Evolutionary conservation across 2,888 invertebrate species (phyloP), one percentile per base, ranked within the genome.

Genomic region (Epistrophe grossulariae): DNA sequence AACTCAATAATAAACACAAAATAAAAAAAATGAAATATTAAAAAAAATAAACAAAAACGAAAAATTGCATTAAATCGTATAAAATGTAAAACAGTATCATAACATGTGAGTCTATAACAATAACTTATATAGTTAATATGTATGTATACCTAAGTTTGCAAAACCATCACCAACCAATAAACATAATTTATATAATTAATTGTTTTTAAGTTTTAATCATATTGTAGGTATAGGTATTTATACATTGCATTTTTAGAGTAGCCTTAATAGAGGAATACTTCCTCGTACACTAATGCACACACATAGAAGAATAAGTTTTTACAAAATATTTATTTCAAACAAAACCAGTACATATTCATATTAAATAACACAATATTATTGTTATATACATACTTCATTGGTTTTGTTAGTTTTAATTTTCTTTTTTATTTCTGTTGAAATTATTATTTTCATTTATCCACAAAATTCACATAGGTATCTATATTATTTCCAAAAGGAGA

Each of bases 61-160:
- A 71, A 43, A 19, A 40, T 19, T 17, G 50, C 17, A 60, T 28
- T 59, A 64, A 79, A 74, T 71, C 74, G 79, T 59, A 78, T 70
- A 57, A 76, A 84, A 59, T 72, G 81, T 73, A 79, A 48, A 83
- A 87, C 80, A 77, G 17, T 78, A 59, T 38, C 72, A 38, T 85
- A 89, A 89, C 89, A 89, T 88, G 89, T 89, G 89, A 89, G 89
- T 89, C 88, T 82, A 82, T 76, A 72, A 77, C 79, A 78, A 74
- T 84, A 84, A 81, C 77, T 74, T 85, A 76, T 83, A 76, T 84
- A 80, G 80, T 70, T 84, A 52, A 8, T 35, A 8, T 35, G 35
- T 35, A 35, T 35, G 35, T 35, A 35, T 35, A 31, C 31, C 7
- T 84, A 85, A 85, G 81, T 70, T 78, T 81, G 73, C 55, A 84